These are phyloP conservation scores for Pseudeuparius sepicola DNA, from an alignment of 2,888 invertebrate species.

Conservation along the genomic window DNA sequence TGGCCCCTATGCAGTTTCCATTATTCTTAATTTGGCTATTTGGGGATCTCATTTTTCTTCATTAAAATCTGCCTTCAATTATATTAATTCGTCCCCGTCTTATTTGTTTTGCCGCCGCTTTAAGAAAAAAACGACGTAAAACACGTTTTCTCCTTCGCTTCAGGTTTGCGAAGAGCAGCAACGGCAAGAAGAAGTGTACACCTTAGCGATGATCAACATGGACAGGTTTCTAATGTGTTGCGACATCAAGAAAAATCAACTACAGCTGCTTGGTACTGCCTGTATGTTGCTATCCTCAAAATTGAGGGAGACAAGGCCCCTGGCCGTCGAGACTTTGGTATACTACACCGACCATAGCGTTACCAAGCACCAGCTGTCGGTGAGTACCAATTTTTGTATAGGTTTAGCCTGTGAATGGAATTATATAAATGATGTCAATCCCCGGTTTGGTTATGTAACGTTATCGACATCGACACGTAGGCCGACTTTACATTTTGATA, in stretches of 20 bases:
- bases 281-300: constrained; percentile 91
- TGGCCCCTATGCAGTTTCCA: too few species aligned
- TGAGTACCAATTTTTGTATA: constrained; percentile 47
- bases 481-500: too few species aligned
- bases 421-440: too few species aligned
- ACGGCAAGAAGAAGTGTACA: constrained; percentile 89
- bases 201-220: constrained; percentile 84
- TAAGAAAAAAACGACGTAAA: neutral
- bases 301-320: constrained; percentile 75
- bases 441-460: too few species aligned
- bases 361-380: constrained; percentile 74
- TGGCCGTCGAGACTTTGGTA: constrained; percentile 71
- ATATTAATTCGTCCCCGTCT: too few species aligned
- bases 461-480: too few species aligned
- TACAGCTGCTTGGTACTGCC: constrained; percentile 86
- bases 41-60: too few species aligned
- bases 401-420: too few species aligned
- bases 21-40: too few species aligned
- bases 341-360: constrained; percentile 93
- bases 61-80: too few species aligned
- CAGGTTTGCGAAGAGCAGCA: constrained; percentile 92
- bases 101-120: too few species aligned
- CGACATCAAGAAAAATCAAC: constrained; percentile 71
- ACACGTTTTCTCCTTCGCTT: constrained; percentile 25
- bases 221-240: constrained; percentile 86